phyloP scores from a whole-genome alignment of 1,140 invertebrate genomes.

The Brachionus plicatilis region DNA sequence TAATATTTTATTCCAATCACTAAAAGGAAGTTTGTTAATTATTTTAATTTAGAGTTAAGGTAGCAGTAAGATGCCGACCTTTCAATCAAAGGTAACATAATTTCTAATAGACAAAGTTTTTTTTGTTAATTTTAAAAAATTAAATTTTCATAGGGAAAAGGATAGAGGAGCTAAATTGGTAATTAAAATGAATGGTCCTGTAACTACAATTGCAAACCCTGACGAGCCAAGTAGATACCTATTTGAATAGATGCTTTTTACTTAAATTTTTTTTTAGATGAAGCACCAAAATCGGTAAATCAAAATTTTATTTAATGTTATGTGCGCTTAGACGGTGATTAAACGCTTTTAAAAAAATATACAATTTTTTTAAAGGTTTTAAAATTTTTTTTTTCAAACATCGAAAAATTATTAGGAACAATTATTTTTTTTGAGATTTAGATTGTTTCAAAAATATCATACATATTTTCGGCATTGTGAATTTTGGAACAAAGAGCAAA shows the following conservation, averaged over 20 bases:
- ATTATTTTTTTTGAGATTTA: too few relatives aligned
- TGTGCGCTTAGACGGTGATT: background rate
- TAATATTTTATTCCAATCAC: background rate
- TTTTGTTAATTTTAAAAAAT: background rate
- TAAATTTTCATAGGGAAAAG: slow-evolving; percentile 55
- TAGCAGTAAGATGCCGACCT: slow-evolving; percentile 62
- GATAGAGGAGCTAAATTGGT: slow-evolving; percentile 59
- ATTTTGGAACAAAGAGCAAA: too few relatives aligned
- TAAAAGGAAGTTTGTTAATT: background rate
- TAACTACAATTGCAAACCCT: slow-evolving; percentile 57
- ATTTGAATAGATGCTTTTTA: background rate
- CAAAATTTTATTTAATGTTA: background rate
- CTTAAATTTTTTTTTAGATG: background rate
- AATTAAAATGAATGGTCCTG: slow-evolving; percentile 60
- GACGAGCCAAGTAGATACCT: slow-evolving; percentile 48
- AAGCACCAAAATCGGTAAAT: background rate
- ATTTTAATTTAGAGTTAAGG: slow-evolving; percentile 53
- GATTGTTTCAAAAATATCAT: too few relatives aligned
- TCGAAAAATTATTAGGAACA: too few relatives aligned
- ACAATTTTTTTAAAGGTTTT: too few relatives aligned
- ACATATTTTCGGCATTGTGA: too few relatives aligned
- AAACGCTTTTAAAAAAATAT: too few relatives aligned
- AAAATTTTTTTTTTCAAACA: too few relatives aligned
- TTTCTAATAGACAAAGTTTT: background rate
- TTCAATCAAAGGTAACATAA: slow-evolving; percentile 57